Conservation (phyloP, 2,797 vertebrate species). For the Petrocephalus schoutedeni region DNA sequence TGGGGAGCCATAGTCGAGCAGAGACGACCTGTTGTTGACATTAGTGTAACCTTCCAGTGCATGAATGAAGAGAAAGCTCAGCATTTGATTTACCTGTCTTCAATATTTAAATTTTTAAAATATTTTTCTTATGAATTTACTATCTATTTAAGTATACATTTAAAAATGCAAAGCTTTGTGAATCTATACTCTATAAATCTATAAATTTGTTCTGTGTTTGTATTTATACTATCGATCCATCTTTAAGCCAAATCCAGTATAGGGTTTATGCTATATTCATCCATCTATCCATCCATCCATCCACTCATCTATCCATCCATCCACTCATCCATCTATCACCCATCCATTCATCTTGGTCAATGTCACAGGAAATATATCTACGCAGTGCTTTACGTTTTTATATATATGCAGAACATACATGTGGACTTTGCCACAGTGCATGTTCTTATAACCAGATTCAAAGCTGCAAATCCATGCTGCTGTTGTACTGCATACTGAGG, state of each 20-base stretch:
- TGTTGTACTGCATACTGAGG: neutral
- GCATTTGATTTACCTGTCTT: neutral
- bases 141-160: neutral
- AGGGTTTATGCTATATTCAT: neutral
- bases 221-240: neutral
- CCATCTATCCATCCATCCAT: neutral
- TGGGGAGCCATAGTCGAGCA: no score
- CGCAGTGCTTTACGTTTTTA: neutral
- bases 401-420: neutral
- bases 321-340: no score
- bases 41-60: neutral
- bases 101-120: neutral
- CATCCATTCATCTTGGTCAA: neutral
- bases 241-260: no score
- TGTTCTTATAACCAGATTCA: neutral
- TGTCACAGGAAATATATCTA: neutral
- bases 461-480: neutral
- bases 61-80: neutral
- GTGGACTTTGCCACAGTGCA: neutral
- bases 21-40: neutral
- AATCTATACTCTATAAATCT: neutral
- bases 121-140: neutral
- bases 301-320: neutral
- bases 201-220: neutral
- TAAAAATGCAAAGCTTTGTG: neutral